Evolutionary conservation across 2,888 invertebrate species (phyloP).

Genomic region (Amiota mariae): DNA sequence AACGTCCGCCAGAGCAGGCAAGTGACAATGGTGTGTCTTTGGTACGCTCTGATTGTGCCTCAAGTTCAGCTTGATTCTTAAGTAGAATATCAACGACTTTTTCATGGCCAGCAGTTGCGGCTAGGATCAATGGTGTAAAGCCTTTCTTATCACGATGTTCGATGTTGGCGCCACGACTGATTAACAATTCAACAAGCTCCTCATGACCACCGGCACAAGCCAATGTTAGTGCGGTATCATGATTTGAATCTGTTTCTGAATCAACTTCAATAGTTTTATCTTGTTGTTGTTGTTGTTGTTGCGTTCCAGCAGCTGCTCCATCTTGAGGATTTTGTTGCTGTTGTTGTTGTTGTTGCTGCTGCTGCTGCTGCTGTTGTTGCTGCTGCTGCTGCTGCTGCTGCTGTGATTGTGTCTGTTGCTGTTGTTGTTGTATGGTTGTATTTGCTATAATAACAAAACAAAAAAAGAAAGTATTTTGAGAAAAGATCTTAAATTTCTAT

Average conservation of each 20-base stretch:
- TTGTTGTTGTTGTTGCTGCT: constrained; percentile 58
- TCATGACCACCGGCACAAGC: constrained; percentile 98
- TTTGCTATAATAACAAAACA: constrained; percentile 55
- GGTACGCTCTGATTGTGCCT: constrained; percentile 98
- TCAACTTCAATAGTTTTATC: constrained; percentile 93
- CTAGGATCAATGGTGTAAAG: constrained; percentile 96
- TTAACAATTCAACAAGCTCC: constrained; percentile 92
- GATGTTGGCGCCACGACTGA: constrained; percentile 94
- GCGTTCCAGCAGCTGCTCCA: constrained; percentile 46
- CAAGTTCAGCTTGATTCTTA: constrained; percentile 96
- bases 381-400: constrained; percentile 64
- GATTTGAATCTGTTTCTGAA: constrained; percentile 98
- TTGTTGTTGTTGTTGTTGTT: constrained; percentile 76
- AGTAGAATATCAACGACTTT: constrained; percentile 92
- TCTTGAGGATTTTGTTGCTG: constrained; percentile 66
- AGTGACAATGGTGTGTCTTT: constrained; percentile 98
- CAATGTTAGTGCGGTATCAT: constrained; percentile 97
- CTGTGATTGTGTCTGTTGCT: constrained; percentile 57
- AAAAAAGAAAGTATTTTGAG: not conserved
- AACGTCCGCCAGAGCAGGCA: constrained; percentile 97
- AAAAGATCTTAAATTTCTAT: not conserved
- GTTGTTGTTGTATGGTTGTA: constrained; percentile 54
- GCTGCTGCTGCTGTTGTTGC: constrained; percentile 30
- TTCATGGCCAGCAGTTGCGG: constrained; percentile 96
- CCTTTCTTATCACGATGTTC: constrained; percentile 99